Base-by-base conservation (phyloP, 2,797 vertebrate genomes). In the Siniperca scherzeri region DNA sequence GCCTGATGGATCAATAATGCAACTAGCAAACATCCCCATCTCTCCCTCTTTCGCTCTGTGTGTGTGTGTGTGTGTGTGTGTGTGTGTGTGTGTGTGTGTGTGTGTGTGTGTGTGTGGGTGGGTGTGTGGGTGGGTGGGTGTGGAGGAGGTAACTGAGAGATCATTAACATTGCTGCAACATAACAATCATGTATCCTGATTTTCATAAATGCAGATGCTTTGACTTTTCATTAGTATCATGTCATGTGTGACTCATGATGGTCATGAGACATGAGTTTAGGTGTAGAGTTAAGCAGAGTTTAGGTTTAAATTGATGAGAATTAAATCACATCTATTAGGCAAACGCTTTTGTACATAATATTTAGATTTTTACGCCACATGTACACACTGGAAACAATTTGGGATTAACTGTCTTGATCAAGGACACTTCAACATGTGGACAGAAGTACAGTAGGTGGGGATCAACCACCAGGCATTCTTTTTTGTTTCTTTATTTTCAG, bases 1-100 rank as follows among this genome's bases (percentile, higher is more conserved):
- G 48, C 40, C 33, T 48, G 52, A 53, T 7, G 64, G 66, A 60
- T 70, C 74, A 67, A 82, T 77, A 65, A 22, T 33, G 27, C 6
- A 65, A 64, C n/a, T 59, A 30, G 36, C 46, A 52, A 68, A 68
- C 73, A 48, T 52, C 30, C n/a, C 30, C 2, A 21, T 14, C 19
- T 69, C 27, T 3, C 36, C 8, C 19, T 17, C 12, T 5, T 1
- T 2, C 2, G 40, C 17, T 80, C 33, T 50, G 46, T 50, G 16
- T 50, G 46, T 50, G 46, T 48, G 46, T 48, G 46, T 48, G 46
- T 48, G 46, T 48, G 46, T 40, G 4, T 17, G 67, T 40, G 30
- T 25, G 33, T 68, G 66, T 68, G 46, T 33, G 33, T 36, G 33
- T 3, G 44, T 67, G 65, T 21, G 33, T 14, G 44, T 48, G 46